Base-by-base conservation (phyloP, 2,888 invertebrate genomes). In the Tetropium fuscum region DNA sequence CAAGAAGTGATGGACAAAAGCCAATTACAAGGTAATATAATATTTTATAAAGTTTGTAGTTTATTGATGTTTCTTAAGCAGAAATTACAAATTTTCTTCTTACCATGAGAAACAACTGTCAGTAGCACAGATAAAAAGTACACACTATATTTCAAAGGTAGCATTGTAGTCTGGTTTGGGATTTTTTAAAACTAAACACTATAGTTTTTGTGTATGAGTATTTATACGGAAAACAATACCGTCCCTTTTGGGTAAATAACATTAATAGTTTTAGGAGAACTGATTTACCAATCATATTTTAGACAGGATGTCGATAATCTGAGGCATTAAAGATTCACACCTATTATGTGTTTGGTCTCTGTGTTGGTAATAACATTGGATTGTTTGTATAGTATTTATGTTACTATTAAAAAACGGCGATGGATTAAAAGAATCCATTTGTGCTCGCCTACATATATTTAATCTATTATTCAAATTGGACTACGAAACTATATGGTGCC, bases 221-320 rank as follows among this genome's bases (percentile, higher is more conserved):
- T 38, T 15, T 34, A 7, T 38, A 38, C 18, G 18, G n/a, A 38
- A 10, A n/a, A 22, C 1, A 10, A 6, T 8, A 41, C 22, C 19
- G 6, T 8, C 13, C 20, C 22, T 40, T 2, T 10, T 16, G 4
- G 11, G 41, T 41, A 41, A 41, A 41, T 41, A 41, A 10, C n/a
- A 10, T 40, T 18, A 40, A 18, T 40, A 10, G 16, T 40, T 16
- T 15, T 38, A 10, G 10, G 40, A 40, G 16, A 40, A 40, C 38
- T 4, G 18, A n/a, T 18, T 18, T 18, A 38, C n/a, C 38, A 34
- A 34, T 34, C 11, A 34, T 13, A 18, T 18, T 10, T 13, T 38
- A 8, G 18, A 7, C 38, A 18, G 38, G 38, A 38, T 18, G 18
- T 38, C 16, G 18, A 38, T 4, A 4, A 13, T 36, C 13, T 8